Evolutionary conservation across 2,888 invertebrate species (phyloP).

Genomic region (Penaeus monodon): DNA sequence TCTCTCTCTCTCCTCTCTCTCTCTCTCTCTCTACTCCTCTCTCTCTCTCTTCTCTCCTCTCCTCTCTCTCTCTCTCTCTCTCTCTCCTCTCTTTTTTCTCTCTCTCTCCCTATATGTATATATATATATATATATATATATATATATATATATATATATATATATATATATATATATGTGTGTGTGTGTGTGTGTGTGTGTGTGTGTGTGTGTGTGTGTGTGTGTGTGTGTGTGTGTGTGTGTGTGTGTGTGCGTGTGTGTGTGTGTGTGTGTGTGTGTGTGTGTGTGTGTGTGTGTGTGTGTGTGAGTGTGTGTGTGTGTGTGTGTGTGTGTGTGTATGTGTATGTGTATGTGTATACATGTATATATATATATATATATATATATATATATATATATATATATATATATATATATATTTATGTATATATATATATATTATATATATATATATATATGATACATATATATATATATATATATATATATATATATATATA

Average conservation of each 20-base stretch:
- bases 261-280: too few species aligned
- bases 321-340: background rate
- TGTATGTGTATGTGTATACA: background rate
- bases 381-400: slow-evolving; percentile 22
- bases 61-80: too few species aligned
- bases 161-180: slow-evolving; percentile 9
- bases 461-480: slow-evolving; percentile 1
- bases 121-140: background rate
- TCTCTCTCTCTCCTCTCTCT: too few species aligned
- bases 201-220: slow-evolving; percentile 12
- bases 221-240: background rate
- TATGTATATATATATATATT: slow-evolving; percentile 4
- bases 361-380: slow-evolving; percentile 26
- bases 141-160: background rate
- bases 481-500: background rate
- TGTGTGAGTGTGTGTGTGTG: background rate
- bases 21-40: too few species aligned
- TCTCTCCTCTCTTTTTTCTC: too few species aligned
- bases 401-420: slow-evolving; percentile 17
- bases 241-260: background rate
- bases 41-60: too few species aligned
- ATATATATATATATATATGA: slow-evolving; percentile 28
- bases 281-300: too few species aligned
- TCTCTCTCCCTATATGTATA: background rate
- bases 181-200: slow-evolving; percentile 24